Evolutionary conservation across 2,888 invertebrate species (phyloP), one percentile per base, ranked within the genome.

Genomic region (Athetis lepigone): DNA sequence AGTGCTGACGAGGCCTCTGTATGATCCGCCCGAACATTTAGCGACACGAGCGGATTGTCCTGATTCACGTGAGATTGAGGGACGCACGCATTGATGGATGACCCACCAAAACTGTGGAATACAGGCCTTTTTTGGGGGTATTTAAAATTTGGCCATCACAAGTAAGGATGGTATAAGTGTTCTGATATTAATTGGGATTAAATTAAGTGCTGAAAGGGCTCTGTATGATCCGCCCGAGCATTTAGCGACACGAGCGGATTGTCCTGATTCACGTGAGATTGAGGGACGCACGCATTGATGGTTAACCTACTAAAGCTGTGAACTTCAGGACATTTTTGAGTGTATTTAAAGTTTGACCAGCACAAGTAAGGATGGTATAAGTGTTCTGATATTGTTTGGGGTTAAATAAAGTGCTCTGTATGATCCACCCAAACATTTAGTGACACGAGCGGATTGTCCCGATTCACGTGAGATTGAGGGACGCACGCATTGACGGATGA

Each of bases 1-100:
- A 88, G 83, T 88, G 91, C 92, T 91, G 91, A 91, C 83, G 84
- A n/a, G 27, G 40, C 46, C 27, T 21, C 81, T 83, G 81, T 80
- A 79, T 81, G 82, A 81, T 81, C 75, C 80, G 80, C 63, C 66
- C 25, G 69, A 54, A 78, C 85, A 86, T 87, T 87, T 84, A 85
- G 81, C 79, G 80, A 64, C 81, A 82, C 69, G 74, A 72, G 70
- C 57, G 69, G 79, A 81, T 81, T 75, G 80, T 81, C 79, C 79
- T 82, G 80, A 85, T 88, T 85, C 86, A 85, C 85, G 79, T 81
- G 77, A 82, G 85, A 87, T 87, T 86, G 88, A 85, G 77, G 84
- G 83, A 77, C 78, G 40, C 71, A 79, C 70, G 81, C 75, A 74
- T 74, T 62, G 69, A 59, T 76, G 52, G 54, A 19, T 61, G 18